A percentile compares a stretch with the other conserved stretches of the same genome.
phyloP scores from a whole-genome alignment of 2,888 invertebrate genomes.

The Tinea semifulvella region DNA sequence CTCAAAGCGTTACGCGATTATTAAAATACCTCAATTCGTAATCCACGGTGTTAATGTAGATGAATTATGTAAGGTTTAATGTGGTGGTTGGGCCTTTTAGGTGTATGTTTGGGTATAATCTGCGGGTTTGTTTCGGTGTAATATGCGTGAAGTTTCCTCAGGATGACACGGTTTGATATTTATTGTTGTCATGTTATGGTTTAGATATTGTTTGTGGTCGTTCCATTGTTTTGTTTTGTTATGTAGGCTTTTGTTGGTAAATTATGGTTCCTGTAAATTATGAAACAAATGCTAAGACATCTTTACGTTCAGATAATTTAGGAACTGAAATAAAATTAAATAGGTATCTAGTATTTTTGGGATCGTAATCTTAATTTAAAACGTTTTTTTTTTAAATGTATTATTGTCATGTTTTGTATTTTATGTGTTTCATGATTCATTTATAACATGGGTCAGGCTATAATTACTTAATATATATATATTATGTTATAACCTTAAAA shows the following conservation, averaged over 20 bases:
- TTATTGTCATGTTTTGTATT: too few relatives aligned
- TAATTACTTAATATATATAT: too few relatives aligned
- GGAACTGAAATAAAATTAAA: too few relatives aligned
- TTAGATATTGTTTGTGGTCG: constrained; percentile 4
- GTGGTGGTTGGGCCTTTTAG: constrained; percentile 8
- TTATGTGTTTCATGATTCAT: too few relatives aligned
- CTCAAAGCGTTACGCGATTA: constrained; percentile 34
- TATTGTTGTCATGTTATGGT: constrained; percentile 12
- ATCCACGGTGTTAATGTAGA: constrained; percentile 52
- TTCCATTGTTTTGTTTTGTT: constrained; percentile 2
- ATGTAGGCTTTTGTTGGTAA: background rate
- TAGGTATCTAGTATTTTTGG: too few relatives aligned
- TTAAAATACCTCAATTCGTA: constrained; percentile 35
- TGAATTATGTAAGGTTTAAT: constrained; percentile 37
- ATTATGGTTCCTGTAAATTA: too few relatives aligned
- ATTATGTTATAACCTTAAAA: too few relatives aligned
- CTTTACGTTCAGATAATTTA: too few relatives aligned
- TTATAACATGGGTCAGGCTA: too few relatives aligned
- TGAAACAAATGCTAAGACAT: too few relatives aligned
- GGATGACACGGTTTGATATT: constrained; percentile 12
- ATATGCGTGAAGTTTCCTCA: constrained; percentile 6
- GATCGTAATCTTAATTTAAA: too few relatives aligned
- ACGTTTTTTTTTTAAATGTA: too few relatives aligned
- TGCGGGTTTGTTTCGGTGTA: constrained; percentile 9
- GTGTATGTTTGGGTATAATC: constrained; percentile 25